Evolutionary conservation across 2,797 vertebrate species (phyloP).

Genomic region (Amphiprion clarkii): DNA sequence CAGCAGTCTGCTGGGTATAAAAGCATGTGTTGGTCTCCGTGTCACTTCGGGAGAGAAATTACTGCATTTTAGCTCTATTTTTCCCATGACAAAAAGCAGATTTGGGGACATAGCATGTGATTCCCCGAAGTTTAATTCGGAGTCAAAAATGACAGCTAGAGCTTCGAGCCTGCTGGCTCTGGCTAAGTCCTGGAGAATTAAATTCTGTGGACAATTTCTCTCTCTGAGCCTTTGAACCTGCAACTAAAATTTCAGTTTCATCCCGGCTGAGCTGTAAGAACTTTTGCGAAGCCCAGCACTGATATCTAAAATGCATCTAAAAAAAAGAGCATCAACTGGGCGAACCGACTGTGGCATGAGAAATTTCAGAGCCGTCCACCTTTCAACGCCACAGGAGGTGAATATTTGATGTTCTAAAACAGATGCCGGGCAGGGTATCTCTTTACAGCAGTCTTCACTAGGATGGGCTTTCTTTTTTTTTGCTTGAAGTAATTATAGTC

Average conservation of each 20-base stretch:
- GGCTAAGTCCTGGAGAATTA: neutral
- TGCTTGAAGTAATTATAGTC: neutral
- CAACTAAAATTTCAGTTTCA: conserved; percentile 1
- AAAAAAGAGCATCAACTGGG: neutral
- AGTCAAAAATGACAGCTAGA: neutral
- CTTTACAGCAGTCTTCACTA: neutral
- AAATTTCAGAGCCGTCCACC: neutral
- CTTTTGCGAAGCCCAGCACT: neutral
- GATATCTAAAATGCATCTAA: neutral
- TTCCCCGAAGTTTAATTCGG: neutral
- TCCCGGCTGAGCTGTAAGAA: neutral
- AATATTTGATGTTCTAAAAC: neutral
- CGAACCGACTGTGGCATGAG: neutral
- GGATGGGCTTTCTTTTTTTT: too few species aligned
- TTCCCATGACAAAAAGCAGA: neutral
- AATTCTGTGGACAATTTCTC: conserved; percentile 9
- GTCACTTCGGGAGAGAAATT: neutral
- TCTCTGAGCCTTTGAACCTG: conserved; percentile 2
- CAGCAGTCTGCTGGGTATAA: neutral
- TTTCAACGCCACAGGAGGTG: neutral
- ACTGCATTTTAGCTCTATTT: neutral
- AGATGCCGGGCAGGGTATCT: neutral
- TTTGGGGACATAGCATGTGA: neutral
- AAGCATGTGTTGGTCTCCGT: neutral
- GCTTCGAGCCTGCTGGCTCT: neutral